phyloP scores from a whole-genome alignment of 1,140 invertebrate species.

The Plectus sambesii region DNA sequence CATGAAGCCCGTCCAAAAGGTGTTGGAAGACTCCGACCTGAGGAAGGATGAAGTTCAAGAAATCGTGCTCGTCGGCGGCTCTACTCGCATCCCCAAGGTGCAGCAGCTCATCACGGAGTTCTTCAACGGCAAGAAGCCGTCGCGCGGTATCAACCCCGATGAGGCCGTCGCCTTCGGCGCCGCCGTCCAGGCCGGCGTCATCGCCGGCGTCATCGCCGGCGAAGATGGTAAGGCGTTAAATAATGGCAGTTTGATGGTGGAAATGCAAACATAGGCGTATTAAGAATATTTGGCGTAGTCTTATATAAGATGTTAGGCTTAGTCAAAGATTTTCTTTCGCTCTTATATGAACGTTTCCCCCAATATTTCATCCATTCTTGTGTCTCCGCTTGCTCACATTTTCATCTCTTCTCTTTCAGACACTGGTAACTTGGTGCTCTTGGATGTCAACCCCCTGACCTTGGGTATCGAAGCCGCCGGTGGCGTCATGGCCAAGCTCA shows the following conservation, averaged over 20 bases:
- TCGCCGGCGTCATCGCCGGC: constrained; percentile 56
- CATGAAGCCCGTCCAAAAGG: constrained; percentile 82
- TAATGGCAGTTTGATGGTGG: too few relatives aligned
- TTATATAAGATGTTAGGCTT: too few relatives aligned
- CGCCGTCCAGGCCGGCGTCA: constrained; percentile 83
- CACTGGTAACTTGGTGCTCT: constrained; percentile 84
- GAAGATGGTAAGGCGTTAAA: too few relatives aligned
- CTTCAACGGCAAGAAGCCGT: constrained; percentile 94
- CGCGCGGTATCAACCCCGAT: constrained; percentile 88
- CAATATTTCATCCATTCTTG: too few relatives aligned
- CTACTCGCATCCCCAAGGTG: constrained; percentile 96
- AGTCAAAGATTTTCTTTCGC: too few relatives aligned
- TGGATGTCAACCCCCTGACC: constrained; percentile 95
- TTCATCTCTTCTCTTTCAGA: too few relatives aligned
- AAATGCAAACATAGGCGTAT: too few relatives aligned
- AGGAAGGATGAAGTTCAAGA: constrained; percentile 97
- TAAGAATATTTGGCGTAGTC: too few relatives aligned
- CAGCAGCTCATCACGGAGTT: constrained; percentile 97
- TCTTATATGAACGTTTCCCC: too few relatives aligned
- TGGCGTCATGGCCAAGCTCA: constrained; percentile 98
- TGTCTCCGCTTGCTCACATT: too few relatives aligned
- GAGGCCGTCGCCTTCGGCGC: constrained; percentile 96
- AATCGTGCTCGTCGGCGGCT: constrained; percentile 96
- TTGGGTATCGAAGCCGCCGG: constrained; percentile 99
- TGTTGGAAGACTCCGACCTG: constrained; percentile 94